phyloP scores from a whole-genome alignment of 2,113 vertebrate species.

The Crotophaga sulcirostris region DNA sequence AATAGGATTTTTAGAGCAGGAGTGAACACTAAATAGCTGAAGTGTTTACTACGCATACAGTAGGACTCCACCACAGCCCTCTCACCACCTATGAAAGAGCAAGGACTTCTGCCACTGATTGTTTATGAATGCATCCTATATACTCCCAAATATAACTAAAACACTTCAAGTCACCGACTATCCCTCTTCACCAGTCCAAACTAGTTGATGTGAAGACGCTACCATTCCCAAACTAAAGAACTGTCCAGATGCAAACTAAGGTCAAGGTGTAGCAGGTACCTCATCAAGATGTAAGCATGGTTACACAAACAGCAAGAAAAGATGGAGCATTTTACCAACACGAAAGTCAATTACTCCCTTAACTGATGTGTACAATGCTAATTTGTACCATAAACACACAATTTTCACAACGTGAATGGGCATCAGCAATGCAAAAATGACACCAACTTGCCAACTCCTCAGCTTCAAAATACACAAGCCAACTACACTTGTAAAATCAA shows the following conservation, averaged over 20 bases:
- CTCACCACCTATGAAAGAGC: not conserved
- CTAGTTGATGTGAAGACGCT: not conserved
- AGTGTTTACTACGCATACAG: not conserved
- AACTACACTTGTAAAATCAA: not conserved
- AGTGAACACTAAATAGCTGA: not conserved
- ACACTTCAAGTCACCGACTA: not conserved
- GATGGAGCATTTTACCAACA: not conserved
- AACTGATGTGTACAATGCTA: not conserved
- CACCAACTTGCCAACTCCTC: not conserved
- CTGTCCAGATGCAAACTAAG: not conserved
- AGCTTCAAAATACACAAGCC: not conserved
- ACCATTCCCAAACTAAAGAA: not conserved
- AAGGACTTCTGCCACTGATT: not conserved
- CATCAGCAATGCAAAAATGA: not conserved
- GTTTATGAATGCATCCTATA: not conserved
- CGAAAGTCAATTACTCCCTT: not conserved
- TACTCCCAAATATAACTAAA: not conserved
- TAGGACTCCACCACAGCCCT: not conserved
- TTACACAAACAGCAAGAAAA: not conserved
- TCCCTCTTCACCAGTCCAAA: not conserved
- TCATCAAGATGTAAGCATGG: accelerated
- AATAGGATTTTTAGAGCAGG: not conserved
- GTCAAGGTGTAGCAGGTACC: not conserved
- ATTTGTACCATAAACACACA: not conserved
- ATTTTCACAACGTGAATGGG: not conserved